Base-by-base conservation (phyloP, 2,113 vertebrate species). In the Silurus glanis region DNA sequence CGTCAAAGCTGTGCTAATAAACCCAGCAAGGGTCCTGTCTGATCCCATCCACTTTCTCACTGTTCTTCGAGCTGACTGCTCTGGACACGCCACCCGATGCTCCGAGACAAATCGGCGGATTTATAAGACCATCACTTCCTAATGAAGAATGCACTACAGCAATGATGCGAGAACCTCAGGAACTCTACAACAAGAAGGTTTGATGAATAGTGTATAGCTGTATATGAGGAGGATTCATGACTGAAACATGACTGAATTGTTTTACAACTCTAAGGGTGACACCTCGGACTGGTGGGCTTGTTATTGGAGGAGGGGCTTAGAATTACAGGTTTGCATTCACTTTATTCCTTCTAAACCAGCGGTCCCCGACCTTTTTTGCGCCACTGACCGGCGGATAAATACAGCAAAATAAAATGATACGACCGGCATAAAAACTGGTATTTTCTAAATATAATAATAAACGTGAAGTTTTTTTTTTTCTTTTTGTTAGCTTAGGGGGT, bases 1-100 rank as follows among this genome's bases (percentile, higher is more conserved):
- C n/a, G 61, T 51, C 74, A 85, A 23, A 79, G 74, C 61, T 7
- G 45, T 62, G n/a, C 47, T 55, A 85, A 85, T 55, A 53, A 79
- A 79, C 58, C 47, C 61, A 64, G 84, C 74, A 56, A n/a, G 61
- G 14, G 72, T 66, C 61, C 74, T 23, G 61, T 67, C 59, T 47
- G 74, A 13, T 45, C 76, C 37, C 61, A 67, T 51, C 12, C 74
- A 78, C 25, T 78, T 37, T 55, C 56, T n/a, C n/a, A 16, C n/a
- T 8, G 7, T 13, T 78, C 53, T 56, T 56, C 21, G 25, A 53
- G 49, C 49, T 25, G 47, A 75, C 19, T 17, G 19, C 19, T 17
- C 58, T 64, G 83, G n/a, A 47, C 47, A 64, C 49, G n/a, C 59
- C 72, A 66, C 45, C 61, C 3, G 61, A n/a, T 13, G 58, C 13